phyloP scores from a whole-genome alignment of 1,140 invertebrate species.

The Meloidogyne chitwoodi region DNA sequence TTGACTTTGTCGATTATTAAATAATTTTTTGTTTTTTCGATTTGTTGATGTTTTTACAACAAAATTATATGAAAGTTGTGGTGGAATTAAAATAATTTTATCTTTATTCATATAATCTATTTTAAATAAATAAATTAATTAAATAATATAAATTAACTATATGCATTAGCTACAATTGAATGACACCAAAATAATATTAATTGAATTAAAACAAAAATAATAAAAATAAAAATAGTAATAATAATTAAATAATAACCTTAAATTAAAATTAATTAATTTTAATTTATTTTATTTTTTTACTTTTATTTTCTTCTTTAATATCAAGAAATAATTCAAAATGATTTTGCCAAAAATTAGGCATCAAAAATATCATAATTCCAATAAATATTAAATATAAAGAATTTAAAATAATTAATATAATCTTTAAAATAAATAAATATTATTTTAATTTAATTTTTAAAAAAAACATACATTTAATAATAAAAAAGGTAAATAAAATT shows the following conservation, averaged over 20 bases:
- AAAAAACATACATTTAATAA: neutral
- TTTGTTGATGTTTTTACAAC: neutral
- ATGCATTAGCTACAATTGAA: neutral
- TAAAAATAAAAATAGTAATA: neutral
- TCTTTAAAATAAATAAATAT: neutral
- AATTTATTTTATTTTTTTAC: neutral
- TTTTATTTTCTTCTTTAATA: neutral
- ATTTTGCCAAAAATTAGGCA: neutral
- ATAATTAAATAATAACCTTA: too few relatives aligned
- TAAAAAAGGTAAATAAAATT: neutral
- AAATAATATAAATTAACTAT: neutral
- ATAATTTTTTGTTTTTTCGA: neutral
- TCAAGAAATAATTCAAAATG: neutral
- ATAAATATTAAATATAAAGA: neutral
- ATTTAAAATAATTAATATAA: neutral
- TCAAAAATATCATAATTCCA: neutral
- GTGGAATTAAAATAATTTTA: neutral
- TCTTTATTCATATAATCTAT: neutral
- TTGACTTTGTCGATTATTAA: neutral
- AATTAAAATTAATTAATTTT: neutral
- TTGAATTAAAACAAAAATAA: neutral
- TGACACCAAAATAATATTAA: neutral
- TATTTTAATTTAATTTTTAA: neutral
- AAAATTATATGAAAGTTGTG: neutral
- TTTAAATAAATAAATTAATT: neutral